These are phyloP conservation scores for Cataglyphis albicans DNA, from an alignment of 2,888 invertebrate genomes.

Conservation along the genomic window DNA sequence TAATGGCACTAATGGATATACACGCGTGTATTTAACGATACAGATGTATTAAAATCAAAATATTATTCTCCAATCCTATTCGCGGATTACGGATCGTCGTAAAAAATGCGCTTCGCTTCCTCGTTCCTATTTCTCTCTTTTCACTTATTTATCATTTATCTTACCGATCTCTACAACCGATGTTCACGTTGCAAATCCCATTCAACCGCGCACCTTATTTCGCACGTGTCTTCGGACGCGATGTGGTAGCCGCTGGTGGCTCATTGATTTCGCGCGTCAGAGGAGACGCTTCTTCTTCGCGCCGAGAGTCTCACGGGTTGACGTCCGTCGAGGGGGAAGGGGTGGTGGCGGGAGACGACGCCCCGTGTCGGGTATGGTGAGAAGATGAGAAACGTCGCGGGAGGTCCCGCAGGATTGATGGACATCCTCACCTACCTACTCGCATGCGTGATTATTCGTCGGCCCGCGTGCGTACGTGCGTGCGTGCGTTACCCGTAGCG, in stretches of 20 bases:
- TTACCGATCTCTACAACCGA: background rate
- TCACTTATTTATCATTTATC: slow-evolving; percentile 25
- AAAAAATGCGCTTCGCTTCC: background rate
- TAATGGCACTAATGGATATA: background rate
- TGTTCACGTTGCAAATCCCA: slow-evolving; percentile 1
- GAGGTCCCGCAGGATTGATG: slow-evolving; percentile 84
- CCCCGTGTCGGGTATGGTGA: slow-evolving; percentile 72
- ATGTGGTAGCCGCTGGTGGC: slow-evolving; percentile 61
- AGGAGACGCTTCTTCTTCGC: slow-evolving; percentile 59
- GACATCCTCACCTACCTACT: slow-evolving; percentile 79
- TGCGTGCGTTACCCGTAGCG: slow-evolving; percentile 33
- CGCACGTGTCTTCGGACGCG: slow-evolving; percentile 18
- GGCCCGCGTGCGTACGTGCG: slow-evolving; percentile 56
- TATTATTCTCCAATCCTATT: background rate
- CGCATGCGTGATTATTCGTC: slow-evolving; percentile 72
- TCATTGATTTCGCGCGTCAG: slow-evolving; percentile 66
- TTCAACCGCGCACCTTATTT: slow-evolving; percentile 27
- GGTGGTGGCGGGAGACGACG: slow-evolving; percentile 42
- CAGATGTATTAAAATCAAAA: background rate
- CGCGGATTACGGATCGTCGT: background rate
- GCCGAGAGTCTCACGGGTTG: background rate
- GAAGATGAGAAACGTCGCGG: slow-evolving; percentile 85
- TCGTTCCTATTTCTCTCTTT: background rate
- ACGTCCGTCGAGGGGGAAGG: slow-evolving; percentile 13
- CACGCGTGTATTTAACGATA: background rate